phyloP scores from a whole-genome alignment of 2,113 vertebrate species.

The Cololabis saira region DNA sequence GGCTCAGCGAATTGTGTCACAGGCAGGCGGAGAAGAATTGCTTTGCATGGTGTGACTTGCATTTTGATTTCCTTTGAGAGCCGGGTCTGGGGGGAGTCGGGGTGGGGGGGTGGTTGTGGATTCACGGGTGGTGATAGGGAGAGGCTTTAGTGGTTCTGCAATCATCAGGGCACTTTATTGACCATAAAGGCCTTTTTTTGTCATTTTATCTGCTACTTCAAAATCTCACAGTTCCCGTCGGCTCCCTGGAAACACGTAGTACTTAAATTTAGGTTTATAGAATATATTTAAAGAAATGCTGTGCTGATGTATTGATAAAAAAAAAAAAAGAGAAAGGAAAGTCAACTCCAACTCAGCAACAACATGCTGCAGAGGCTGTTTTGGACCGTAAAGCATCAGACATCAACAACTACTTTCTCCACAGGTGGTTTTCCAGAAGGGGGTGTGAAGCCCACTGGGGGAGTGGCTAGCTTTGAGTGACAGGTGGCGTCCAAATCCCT shows the following conservation, averaged over 20 bases:
- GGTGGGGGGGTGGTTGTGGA: no score
- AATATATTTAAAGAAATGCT: no score
- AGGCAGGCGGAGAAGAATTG: slow-evolving; percentile 69
- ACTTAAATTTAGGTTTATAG: no score
- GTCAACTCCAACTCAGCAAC: no score
- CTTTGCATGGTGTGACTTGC: slow-evolving; percentile 73
- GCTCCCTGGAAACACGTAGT: no score
- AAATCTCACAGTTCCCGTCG: no score
- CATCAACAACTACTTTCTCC: slow-evolving; percentile 4
- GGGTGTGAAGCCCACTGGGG: slow-evolving; percentile 4
- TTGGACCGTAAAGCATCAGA: neutral
- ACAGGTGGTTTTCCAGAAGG: slow-evolving; percentile 48
- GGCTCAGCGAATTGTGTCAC: slow-evolving; percentile 67
- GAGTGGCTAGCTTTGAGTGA: slow-evolving; percentile 57
- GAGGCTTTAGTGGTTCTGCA: slow-evolving; percentile 50
- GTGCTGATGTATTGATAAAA: no score
- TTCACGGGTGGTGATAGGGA: slow-evolving; percentile 1
- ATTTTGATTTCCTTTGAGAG: slow-evolving; percentile 74
- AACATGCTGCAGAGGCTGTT: no score
- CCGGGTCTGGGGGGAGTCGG: neutral
- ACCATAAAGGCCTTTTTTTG: no score
- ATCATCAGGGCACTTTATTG: slow-evolving; percentile 39
- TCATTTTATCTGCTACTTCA: no score
- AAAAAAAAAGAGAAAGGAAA: no score
- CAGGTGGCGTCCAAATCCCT: slow-evolving; percentile 68